phyloP scores from a whole-genome alignment of 2,797 vertebrate species.

The Amblyraja radiata region DNA sequence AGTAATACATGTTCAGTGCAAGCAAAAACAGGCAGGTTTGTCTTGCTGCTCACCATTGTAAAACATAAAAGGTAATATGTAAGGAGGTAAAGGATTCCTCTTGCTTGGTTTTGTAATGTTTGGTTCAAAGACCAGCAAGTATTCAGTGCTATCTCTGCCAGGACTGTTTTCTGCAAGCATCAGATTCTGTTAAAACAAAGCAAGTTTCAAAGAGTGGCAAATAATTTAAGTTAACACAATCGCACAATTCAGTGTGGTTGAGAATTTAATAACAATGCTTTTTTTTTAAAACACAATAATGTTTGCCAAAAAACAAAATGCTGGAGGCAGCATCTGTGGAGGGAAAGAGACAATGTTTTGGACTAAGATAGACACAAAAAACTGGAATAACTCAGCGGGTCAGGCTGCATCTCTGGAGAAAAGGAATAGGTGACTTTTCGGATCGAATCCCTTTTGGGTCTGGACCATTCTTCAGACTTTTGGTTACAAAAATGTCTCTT shows the following conservation, averaged over 20 bases:
- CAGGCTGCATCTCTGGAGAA: no score
- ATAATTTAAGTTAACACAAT: neutral
- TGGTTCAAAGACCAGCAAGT: slow-evolving; percentile 70
- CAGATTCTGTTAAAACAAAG: slow-evolving; percentile 62
- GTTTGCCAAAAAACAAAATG: no score
- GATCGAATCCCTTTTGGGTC: no score
- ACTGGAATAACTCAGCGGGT: no score
- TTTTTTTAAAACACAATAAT: neutral
- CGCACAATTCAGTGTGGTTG: neutral
- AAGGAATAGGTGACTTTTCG: no score
- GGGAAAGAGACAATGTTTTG: no score
- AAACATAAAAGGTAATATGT: slow-evolving; percentile 74
- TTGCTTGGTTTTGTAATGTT: slow-evolving; percentile 33
- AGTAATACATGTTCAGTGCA: neutral
- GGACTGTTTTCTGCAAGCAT: slow-evolving; percentile 78
- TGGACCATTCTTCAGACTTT: no score
- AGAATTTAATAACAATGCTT: neutral
- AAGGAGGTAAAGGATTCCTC: slow-evolving; percentile 56
- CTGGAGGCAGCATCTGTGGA: no score
- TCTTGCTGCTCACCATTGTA: slow-evolving; percentile 68
- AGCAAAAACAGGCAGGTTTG: neutral
- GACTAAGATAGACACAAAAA: no score
- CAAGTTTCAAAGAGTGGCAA: neutral
- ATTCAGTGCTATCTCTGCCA: slow-evolving; percentile 69
- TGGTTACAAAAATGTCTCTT: neutral